Base-by-base conservation (phyloP, 2,888 invertebrate genomes). In the Embidobia sp. region DNA sequence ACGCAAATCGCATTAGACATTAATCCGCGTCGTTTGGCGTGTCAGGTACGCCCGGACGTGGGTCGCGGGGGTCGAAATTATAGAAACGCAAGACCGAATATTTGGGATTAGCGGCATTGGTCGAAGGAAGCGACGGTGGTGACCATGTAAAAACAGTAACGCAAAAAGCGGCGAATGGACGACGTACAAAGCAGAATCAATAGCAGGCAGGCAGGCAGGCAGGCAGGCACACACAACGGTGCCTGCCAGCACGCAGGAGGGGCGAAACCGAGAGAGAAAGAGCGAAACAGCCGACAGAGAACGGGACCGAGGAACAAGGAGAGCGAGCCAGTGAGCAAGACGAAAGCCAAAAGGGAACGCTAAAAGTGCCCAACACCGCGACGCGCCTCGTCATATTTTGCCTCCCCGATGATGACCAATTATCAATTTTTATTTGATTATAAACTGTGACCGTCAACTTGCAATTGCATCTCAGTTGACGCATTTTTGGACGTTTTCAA, bases 181-280 rank as follows among this genome's bases (percentile, higher is more conserved):
- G 73, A 74, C 81, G 78, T 81, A 81, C 82, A 82, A 84, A 85
- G 86, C 85, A 83, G 87, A 88, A 87, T 88, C 88, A 88, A 88
- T 88, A 88, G 88, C 86, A 84, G 83, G 82, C 81, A 80, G 88
- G 87, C 87, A 83, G 83, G 82, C 80, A n/a, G n/a, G n/a, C n/a
- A n/a, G n/a, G 88, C 86, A 84, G 83, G 82, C 81, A 80, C 87
- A 87, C 87, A 79, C 81, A 57, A 81, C 83, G 83, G 83, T 72
- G 72, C 72, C 85, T 84, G 83, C 51, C 40, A 46, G 77, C 59
- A 53, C 15, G 8, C 67, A 83, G 83, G 80, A 77, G 80, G 80
- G 81, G 81, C 77, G 75, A 79, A 73, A 78, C 73, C 61, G 69
- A 55, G 55, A 70, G 55, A 69, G 63, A 59, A 67, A 66, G 61